Conservation (phyloP, 2,113 vertebrate species). For the Microcebus murinus region DNA sequence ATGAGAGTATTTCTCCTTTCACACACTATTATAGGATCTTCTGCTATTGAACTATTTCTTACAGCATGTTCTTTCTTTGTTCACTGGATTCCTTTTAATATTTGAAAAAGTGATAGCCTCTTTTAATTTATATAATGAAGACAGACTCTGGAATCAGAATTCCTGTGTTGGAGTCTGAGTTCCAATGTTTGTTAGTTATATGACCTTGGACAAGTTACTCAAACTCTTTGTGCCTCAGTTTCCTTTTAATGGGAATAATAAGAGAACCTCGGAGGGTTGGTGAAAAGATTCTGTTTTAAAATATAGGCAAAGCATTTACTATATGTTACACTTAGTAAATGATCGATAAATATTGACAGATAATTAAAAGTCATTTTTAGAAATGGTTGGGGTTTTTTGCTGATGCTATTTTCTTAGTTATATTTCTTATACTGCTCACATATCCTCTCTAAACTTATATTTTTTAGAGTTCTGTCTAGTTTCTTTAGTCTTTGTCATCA, state of each 20-base stretch:
- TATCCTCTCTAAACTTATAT: background rate
- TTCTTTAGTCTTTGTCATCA: background rate
- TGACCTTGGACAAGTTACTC: background rate
- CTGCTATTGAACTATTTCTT: constrained; percentile 71
- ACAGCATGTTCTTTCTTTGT: constrained; percentile 73
- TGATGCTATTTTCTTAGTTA: background rate
- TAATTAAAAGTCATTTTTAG: constrained; percentile 3
- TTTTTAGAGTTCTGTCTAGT: background rate
- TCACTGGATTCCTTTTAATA: constrained; percentile 67
- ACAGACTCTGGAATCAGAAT: constrained; percentile 4
- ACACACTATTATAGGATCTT: constrained; percentile 72
- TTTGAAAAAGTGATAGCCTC: constrained; percentile 57
- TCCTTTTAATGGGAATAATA: background rate
- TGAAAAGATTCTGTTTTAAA: constrained; percentile 26
- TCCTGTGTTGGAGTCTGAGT: background rate
- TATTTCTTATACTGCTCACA: background rate
- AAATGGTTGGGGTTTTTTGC: background rate
- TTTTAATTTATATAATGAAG: constrained; percentile 67
- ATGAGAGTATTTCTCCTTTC: constrained; percentile 71
- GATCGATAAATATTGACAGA: background rate
- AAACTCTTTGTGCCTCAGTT: constrained; percentile 39
- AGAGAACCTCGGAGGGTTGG: background rate
- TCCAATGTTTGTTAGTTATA: constrained; percentile 11
- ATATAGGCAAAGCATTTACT: background rate
- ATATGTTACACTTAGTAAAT: background rate